Conservation (phyloP, 2,797 vertebrate species). For the Manis javanica region DNA sequence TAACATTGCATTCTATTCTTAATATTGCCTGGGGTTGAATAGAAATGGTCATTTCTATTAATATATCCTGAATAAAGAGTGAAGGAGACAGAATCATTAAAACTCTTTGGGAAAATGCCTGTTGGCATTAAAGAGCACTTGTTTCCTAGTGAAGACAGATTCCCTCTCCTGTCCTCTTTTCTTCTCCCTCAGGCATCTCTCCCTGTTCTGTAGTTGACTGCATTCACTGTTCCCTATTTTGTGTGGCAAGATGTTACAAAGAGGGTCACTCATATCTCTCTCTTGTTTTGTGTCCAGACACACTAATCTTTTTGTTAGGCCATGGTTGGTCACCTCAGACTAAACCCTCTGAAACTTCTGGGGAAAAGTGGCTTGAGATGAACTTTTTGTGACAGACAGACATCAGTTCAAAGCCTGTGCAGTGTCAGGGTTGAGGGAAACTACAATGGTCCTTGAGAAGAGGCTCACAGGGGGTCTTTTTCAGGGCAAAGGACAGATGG, state of each 20-base stretch:
- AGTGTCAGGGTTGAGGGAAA: constrained; percentile 58
- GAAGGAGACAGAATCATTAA: constrained; percentile 60
- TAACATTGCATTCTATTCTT: constrained; percentile 11
- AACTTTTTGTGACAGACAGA: constrained; percentile 74
- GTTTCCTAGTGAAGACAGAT: constrained; percentile 66
- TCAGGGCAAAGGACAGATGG: constrained; percentile 40
- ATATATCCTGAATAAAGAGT: constrained; percentile 57
- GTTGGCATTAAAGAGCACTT: constrained; percentile 73
- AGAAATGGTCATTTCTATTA: constrained; percentile 68
- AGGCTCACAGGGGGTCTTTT: constrained; percentile 42
- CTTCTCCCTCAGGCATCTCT: constrained; percentile 71
- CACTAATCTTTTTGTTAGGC: constrained; percentile 85
- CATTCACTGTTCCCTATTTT: constrained; percentile 81
- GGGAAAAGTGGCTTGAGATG: constrained; percentile 81
- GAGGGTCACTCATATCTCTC: constrained; percentile 82
- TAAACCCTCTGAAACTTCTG: constrained; percentile 80
- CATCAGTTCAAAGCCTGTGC: constrained; percentile 83
- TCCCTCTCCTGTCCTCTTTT: constrained; percentile 40
- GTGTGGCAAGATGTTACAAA: constrained; percentile 84
- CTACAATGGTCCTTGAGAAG: constrained; percentile 58
- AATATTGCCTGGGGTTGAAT: constrained; percentile 57
- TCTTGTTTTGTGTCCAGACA: constrained; percentile 79
- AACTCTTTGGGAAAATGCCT: constrained; percentile 75
- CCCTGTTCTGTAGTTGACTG: constrained; percentile 60
- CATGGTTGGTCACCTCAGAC: constrained; percentile 77